Conservation (phyloP, 2,888 invertebrate genomes). For the Apodemia zela region DNA sequence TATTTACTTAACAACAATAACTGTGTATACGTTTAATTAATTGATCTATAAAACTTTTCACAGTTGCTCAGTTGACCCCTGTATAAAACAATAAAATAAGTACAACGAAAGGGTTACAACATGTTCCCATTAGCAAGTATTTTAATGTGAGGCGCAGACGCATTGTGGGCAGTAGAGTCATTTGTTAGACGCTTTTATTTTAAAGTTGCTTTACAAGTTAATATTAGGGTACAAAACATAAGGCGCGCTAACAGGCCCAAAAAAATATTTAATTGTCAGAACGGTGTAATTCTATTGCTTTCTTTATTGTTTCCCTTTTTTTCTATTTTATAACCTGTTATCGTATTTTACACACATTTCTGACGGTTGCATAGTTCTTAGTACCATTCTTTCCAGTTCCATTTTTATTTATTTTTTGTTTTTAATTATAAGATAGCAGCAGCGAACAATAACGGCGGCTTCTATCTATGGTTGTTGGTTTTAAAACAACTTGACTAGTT, state of each 20-base stretch:
- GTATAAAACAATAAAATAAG: slow-evolving; percentile 71
- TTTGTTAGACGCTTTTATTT: slow-evolving; percentile 67
- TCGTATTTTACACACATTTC: not conserved
- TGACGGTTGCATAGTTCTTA: not conserved
- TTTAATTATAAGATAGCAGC: not conserved
- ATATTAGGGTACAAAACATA: slow-evolving; percentile 36
- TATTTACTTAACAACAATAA: slow-evolving; percentile 76
- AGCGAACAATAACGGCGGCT: not conserved
- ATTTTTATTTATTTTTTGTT: not conserved
- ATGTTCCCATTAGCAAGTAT: slow-evolving; percentile 66
- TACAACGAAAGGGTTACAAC: slow-evolving; percentile 67
- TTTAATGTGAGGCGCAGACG: slow-evolving; percentile 54
- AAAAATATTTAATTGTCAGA: slow-evolving; percentile 9
- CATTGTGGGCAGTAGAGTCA: slow-evolving; percentile 62
- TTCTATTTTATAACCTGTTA: not conserved
- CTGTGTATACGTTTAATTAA: slow-evolving; percentile 78
- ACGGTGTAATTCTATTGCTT: not conserved
- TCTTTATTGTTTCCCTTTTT: slow-evolving; percentile 3
- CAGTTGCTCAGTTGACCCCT: slow-evolving; percentile 67
- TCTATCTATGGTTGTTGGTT: not conserved
- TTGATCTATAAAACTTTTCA: slow-evolving; percentile 77
- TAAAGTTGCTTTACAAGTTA: slow-evolving; percentile 48
- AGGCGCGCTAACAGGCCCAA: slow-evolving; percentile 6
- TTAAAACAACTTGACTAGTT: not conserved
- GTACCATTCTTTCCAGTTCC: not conserved